phyloP scores from a whole-genome alignment of 2,888 invertebrate genomes.

The Bursaphelenchus okinawaensis region DNA sequence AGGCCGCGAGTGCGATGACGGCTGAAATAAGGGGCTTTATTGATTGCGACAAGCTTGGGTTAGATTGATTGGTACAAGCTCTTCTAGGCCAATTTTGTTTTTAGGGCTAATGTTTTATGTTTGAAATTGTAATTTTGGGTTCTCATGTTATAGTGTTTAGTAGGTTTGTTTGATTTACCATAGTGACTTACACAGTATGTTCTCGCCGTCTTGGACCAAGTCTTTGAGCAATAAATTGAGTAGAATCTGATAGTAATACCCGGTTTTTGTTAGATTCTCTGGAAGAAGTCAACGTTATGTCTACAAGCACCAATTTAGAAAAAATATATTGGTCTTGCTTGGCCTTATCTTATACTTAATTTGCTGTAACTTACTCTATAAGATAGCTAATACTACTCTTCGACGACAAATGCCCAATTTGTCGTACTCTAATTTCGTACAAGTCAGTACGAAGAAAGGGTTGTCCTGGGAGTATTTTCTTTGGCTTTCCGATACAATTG shows the following conservation, averaged over 20 bases:
- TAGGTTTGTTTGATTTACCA: too few relatives aligned
- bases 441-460: conserved; percentile 16
- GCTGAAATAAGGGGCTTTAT: conserved; percentile 6
- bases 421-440: conserved; percentile 37
- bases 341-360: too few relatives aligned
- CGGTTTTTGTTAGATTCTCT: conserved; percentile 55
- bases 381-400: conserved; percentile 44
- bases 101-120: not conserved
- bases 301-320: not conserved
- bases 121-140: not conserved
- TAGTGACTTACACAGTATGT: conserved; percentile 24
- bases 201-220: conserved; percentile 15
- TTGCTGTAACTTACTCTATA: conserved; percentile 44
- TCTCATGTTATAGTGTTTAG: too few relatives aligned
- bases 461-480: conserved; percentile 8
- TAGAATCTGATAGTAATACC: conserved; percentile 55
- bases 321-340: not conserved
- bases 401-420: conserved; percentile 49
- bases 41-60: not conserved
- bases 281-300: conserved; percentile 12
- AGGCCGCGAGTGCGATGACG: conserved; percentile 13
- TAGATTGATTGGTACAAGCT: too few relatives aligned
- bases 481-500: conserved; percentile 1
- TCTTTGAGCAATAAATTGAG: conserved; percentile 44
- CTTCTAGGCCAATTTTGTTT: too few relatives aligned